Conservation (phyloP, 2,113 vertebrate species). For the Capra hircus region DNA sequence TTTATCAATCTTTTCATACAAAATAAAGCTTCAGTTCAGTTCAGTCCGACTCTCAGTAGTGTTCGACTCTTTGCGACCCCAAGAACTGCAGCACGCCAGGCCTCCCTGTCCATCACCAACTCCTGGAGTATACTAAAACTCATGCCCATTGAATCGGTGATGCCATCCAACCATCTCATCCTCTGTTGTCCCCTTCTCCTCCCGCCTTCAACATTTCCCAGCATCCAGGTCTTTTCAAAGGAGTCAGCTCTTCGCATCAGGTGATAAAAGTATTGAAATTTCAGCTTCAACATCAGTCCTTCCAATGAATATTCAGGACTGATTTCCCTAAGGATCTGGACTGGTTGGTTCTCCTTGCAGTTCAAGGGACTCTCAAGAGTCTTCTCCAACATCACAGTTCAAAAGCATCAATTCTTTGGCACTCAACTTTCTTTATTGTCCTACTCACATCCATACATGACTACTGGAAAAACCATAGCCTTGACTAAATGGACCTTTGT, state of each 20-base stretch:
- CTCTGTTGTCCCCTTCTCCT: background rate
- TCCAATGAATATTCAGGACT: background rate
- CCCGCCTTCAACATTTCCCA: background rate
- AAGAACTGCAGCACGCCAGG: fast-evolving
- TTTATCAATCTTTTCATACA: background rate
- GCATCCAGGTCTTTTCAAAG: background rate
- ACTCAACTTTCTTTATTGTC: background rate
- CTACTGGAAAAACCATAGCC: background rate
- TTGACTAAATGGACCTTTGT: background rate
- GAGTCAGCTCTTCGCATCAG: background rate
- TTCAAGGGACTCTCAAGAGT: background rate
- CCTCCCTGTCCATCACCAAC: background rate
- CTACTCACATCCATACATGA: background rate
- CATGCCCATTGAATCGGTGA: fast-evolving
- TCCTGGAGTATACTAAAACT: background rate
- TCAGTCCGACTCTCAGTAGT: fast-evolving
- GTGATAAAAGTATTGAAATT: background rate
- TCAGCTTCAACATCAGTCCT: background rate
- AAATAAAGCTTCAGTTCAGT: background rate
- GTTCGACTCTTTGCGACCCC: fast-evolving
- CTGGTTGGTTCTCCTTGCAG: background rate
- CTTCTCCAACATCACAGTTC: background rate
- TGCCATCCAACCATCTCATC: background rate
- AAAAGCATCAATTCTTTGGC: background rate
- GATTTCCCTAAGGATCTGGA: background rate